Evolutionary conservation across 1,140 invertebrate genomes (phyloP).

Genomic region (Berghia stephanieae): DNA sequence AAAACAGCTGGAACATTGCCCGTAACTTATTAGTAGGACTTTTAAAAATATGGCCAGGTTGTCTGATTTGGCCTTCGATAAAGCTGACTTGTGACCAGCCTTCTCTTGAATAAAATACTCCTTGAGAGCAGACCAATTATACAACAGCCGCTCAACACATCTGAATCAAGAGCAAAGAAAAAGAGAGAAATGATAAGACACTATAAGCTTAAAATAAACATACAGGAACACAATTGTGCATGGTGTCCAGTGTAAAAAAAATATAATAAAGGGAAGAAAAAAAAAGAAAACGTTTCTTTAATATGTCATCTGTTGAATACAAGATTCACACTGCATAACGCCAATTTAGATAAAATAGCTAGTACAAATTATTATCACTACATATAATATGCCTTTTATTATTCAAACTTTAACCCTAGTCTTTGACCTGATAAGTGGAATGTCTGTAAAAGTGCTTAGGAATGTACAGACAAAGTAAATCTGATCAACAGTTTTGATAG

Average conservation of each 20-base stretch:
- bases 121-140: constrained; percentile 40
- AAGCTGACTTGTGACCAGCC: background rate
- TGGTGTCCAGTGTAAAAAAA: no score
- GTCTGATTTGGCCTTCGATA: background rate
- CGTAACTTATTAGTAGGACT: constrained; percentile 37
- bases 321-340: background rate
- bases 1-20: constrained; percentile 32
- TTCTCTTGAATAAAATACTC: constrained; percentile 32
- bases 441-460: no score
- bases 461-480: background rate
- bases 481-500: background rate
- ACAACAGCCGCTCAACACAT: constrained; percentile 33
- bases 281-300: background rate
- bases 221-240: no score
- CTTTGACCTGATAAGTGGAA: no score
- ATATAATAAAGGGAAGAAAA: background rate
- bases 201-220: no score
- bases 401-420: no score
- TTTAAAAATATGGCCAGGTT: constrained; percentile 29
- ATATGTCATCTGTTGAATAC: background rate
- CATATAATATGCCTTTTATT: no score
- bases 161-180: no score
- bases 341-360: background rate
- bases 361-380: no score
- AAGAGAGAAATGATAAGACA: no score